Evolutionary conservation across 2,888 invertebrate species (phyloP), one percentile per base, ranked within the genome.

Genomic region (Diarsia rubi): DNA sequence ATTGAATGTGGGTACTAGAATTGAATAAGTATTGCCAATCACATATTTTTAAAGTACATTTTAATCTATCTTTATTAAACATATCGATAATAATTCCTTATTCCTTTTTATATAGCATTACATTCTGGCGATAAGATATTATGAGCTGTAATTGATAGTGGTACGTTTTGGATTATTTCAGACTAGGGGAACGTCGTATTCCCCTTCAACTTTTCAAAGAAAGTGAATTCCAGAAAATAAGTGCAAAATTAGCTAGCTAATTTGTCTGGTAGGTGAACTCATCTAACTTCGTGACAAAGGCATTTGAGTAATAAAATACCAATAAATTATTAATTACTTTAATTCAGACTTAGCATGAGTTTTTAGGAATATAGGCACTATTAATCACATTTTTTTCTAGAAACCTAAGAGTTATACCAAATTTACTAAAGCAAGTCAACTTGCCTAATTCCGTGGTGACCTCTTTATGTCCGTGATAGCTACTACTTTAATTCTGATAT

Each of bases 21-120:
- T 31, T 37, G 11, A 19, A 47, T 84, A 84, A 69, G 54, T 69
- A 65, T 75, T 70, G 54, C 76, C 70, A 74, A 81, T 69, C 27
- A 70, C 21, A 62, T 70, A 62, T 64, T 79, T 68, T 57, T 37
- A 59, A 67, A 67, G 63, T 68, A 14, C 54, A 49, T 49, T 82
- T 65, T 49, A 54, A 60, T 45, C 60, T 68, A 14, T n/a, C 45
- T 27, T n/a, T 47, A 59, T 52, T 70, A 81, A 71, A 82, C 82
- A 82, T 82, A 82, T 82, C 69, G 52, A 67, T 59, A 42, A 14
- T 42, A 52, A 44, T 37, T 78, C 31, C 12, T 67, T 47, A 44
- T 37, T 78, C 31, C 12, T 63, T 65, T 62, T 59, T 49, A 65
- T 62, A 60, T 31, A 44, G 19, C 42, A 42, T 79, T 67, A 9